Percentiles rank a stretch among this genome's conserved stretches.
Conservation (phyloP, 2,113 vertebrate genomes). For the Pomatostomus ruficeps region DNA sequence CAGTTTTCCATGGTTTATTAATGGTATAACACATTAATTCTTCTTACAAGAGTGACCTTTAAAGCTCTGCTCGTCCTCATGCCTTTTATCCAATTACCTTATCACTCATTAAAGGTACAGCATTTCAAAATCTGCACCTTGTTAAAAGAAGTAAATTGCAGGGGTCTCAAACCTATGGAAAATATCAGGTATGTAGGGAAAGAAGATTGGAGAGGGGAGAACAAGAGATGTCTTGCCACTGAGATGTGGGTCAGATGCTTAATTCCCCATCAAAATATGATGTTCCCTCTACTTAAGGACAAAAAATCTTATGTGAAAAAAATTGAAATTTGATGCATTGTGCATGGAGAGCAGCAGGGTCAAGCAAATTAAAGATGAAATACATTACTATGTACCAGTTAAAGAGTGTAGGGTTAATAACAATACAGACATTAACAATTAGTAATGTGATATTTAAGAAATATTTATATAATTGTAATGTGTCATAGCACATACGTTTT, state of each 20-base stretch:
- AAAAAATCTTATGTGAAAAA: background rate
- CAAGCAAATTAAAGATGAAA: constrained; percentile 19
- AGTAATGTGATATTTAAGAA: constrained; percentile 21
- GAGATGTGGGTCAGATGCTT: constrained; percentile 7
- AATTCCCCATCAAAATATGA: background rate
- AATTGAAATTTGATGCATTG: background rate
- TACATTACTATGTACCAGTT: background rate
- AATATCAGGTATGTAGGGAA: background rate
- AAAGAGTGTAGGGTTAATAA: constrained; percentile 2
- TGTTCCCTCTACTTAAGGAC: background rate
- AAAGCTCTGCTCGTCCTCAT: constrained; percentile 73
- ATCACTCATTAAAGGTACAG: constrained; percentile 75
- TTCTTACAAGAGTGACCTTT: constrained; percentile 77
- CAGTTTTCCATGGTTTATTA: constrained; percentile 74
- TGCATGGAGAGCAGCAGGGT: background rate
- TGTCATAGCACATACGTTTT: background rate
- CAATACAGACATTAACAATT: constrained; percentile 3
- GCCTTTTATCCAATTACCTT: constrained; percentile 78
- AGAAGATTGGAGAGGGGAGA: constrained; percentile 19
- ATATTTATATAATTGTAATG: background rate
- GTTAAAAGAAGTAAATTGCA: constrained; percentile 66
- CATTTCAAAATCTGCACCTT: constrained; percentile 71
- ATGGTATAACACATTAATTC: constrained; percentile 77
- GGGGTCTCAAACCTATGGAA: constrained; percentile 54
- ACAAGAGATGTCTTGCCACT: background rate